A percentile compares a stretch with the other conserved stretches of the same genome.
phyloP scores from a whole-genome alignment of 2,113 vertebrate species.

The Eonycteris spelaea region DNA sequence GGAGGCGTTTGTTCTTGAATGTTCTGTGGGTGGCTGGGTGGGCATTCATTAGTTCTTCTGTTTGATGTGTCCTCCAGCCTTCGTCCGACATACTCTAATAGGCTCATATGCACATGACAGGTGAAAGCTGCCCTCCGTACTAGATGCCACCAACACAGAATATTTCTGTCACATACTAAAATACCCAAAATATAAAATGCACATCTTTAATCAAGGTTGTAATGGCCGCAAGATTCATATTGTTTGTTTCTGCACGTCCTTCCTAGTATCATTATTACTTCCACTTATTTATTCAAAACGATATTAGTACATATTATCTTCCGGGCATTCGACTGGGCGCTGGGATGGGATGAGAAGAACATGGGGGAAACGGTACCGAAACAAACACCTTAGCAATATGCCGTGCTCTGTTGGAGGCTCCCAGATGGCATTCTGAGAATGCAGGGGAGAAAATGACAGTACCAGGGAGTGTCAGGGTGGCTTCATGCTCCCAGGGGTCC shows the following conservation, averaged over 20 bases:
- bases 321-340: neutral
- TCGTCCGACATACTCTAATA: neutral
- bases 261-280: neutral
- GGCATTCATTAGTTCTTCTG: neutral
- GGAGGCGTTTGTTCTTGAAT: neutral
- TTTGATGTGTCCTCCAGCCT: neutral
- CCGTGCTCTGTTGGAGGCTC: neutral
- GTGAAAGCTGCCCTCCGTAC: neutral
- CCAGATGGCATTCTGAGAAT: neutral
- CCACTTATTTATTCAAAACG: neutral
- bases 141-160: neutral
- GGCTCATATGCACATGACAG: neutral
- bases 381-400: neutral
- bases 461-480: accelerated
- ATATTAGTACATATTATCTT: too few species aligned
- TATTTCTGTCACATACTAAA: neutral
- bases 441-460: neutral
- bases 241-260: neutral
- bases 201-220: neutral
- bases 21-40: neutral
- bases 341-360: neutral
- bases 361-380: neutral
- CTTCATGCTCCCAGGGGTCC: accelerated
- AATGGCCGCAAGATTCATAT: neutral
- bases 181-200: neutral